Conservation (phyloP, 2,888 invertebrate genomes). For the Drosophila eohydei region DNA sequence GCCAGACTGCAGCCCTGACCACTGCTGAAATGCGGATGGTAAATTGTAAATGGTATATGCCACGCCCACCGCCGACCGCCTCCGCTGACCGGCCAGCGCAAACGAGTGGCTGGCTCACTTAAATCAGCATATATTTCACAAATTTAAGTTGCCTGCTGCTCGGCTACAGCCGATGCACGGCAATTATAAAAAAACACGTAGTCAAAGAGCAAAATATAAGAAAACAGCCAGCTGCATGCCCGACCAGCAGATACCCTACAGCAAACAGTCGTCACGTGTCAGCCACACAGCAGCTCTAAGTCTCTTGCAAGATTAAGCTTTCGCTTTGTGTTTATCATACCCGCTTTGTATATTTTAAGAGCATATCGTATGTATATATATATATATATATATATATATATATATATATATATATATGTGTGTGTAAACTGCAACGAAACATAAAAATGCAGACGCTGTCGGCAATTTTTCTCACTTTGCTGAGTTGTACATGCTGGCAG, state of each 20-base stretch:
- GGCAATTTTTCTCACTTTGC: conserved; percentile 34
- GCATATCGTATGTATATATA: background rate
- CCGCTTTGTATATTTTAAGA: background rate
- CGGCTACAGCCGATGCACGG: conserved; percentile 11
- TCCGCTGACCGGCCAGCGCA: background rate
- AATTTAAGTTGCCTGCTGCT: conserved; percentile 30
- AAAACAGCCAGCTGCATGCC: too few species aligned
- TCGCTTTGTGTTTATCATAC: background rate
- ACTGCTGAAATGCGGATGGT: conserved; percentile 14
- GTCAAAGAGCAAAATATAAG: conserved; percentile 2
- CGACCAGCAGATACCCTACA: background rate
- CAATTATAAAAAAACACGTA: conserved; percentile 29
- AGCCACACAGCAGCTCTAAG: background rate
- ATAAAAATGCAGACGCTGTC: conserved; percentile 35
- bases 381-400: background rate
- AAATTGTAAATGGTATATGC: conserved; percentile 18
- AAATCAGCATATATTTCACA: conserved; percentile 21
- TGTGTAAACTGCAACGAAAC: conserved; percentile 4
- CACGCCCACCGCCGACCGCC: conserved; percentile 15
- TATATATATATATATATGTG: background rate
- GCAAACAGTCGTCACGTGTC: background rate
- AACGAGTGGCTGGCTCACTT: conserved; percentile 14
- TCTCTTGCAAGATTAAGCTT: too few species aligned
- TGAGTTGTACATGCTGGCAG: conserved; percentile 3
- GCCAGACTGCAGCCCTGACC: conserved; percentile 21